Evolutionary conservation across 1,140 invertebrate species (phyloP), one percentile per base, ranked within the genome.

Genomic region (Tetranychus urticae): DNA sequence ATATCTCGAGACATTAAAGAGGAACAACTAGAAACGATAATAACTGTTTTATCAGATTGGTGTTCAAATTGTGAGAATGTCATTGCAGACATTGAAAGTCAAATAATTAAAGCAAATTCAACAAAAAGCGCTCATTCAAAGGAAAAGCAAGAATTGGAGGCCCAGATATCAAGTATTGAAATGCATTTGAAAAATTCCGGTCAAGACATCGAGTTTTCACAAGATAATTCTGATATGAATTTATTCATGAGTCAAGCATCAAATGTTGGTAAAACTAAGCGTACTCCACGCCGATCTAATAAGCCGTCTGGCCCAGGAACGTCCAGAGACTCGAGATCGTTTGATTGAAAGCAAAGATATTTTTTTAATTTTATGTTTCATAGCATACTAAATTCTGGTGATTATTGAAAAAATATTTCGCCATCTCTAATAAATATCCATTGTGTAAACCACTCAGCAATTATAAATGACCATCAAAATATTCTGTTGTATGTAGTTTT

Each of bases 1-100:
- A 80, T 96, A 46, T 91, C 90, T 0, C 76, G 92, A 33, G 92
- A 97, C 72, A 89, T 94, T 52, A 79, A 82, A 56, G 77, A 82
- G 0, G 83, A 83, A 34, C 68, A 71, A 39, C 78, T 87, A 7
- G 77, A 80, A 36, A 75, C 78, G 52, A 86, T 90, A 48, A 80
- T 83, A 2, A 77, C 81, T 58, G 88, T 86, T 13, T 72, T 91
- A n/a, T 80, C 83, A 62, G 82, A 85, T 64, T 93, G 88, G 88
- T 65, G 58, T 37, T 57, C 37, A 57, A 85, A 87, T 5, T 97
- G 90, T 72, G 87, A 93, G 68, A 79, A 81, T 35, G 86, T 94
- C 35, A 76, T 93, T 50, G 79, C 77, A 45, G 88, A 86, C 66
- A 86, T 97, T 23, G 89, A 96, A 69, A 78, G 80, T 57, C 89